Evolutionary conservation across 1,140 invertebrate species (phyloP).

Genomic region (Drosophila subpulchrella): DNA sequence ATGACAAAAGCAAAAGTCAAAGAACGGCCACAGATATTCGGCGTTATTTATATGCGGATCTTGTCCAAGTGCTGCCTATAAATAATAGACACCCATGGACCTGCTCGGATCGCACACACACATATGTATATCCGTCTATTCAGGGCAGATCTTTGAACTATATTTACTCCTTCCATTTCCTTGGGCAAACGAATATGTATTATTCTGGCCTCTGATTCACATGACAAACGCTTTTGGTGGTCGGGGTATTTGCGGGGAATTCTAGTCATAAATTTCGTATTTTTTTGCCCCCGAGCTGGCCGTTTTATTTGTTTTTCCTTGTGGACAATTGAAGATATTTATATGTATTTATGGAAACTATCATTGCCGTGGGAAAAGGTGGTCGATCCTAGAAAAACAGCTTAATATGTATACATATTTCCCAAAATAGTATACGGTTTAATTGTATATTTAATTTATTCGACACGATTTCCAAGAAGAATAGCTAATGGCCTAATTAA

Average conservation of each 20-base stretch:
- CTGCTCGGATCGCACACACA: conserved; percentile 15
- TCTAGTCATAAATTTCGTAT: conserved; percentile 25
- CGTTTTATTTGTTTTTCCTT: conserved; percentile 1
- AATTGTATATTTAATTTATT: neutral
- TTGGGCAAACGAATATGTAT: conserved; percentile 32
- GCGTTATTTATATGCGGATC: conserved; percentile 44
- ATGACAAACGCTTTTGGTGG: neutral
- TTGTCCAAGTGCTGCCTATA: conserved; percentile 72
- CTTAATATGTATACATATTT: neutral
- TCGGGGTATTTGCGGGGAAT: neutral
- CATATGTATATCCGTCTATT: conserved; percentile 35
- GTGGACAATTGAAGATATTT: conserved; percentile 4
- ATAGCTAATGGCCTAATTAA: conserved; percentile 1
- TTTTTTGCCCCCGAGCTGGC: conserved; percentile 28
- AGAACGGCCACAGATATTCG: conserved; percentile 34
- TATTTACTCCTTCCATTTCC: conserved; percentile 62
- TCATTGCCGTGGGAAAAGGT: conserved; percentile 2
- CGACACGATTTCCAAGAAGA: neutral
- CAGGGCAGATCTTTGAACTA: conserved; percentile 56
- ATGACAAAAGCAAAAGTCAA: conserved; percentile 36
- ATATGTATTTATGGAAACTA: neutral
- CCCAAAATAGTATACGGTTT: too few species aligned
- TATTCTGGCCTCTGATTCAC: conserved; percentile 21
- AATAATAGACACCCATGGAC: conserved; percentile 52
- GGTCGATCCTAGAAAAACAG: neutral